Percentiles rank a stretch among this genome's conserved stretches.
Conservation (phyloP, 2,113 vertebrate genomes). For the Chaetorhynchus papuensis region DNA sequence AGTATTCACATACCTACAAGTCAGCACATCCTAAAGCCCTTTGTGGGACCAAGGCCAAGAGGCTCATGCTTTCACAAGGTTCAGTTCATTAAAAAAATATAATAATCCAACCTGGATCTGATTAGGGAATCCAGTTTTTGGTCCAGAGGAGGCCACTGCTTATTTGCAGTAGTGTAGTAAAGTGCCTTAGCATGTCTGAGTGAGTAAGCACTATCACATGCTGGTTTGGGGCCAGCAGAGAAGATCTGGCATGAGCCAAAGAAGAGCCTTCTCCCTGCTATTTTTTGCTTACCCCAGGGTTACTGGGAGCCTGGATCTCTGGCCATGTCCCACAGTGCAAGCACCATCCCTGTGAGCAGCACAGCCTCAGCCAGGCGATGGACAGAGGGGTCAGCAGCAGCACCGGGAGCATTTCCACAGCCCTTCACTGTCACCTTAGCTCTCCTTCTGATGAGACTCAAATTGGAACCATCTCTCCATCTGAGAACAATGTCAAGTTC, state of each 20-base stretch:
- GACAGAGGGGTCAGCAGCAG: neutral
- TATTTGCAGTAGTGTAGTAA: neutral
- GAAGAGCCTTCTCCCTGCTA: neutral
- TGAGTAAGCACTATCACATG: neutral
- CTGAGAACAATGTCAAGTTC: neutral
- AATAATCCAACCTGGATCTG: neutral
- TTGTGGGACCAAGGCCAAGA: neutral
- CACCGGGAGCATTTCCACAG: neutral
- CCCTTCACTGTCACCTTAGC: neutral
- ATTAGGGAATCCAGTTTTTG: constrained; percentile 9
- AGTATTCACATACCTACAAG: neutral
- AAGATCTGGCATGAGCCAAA: neutral
- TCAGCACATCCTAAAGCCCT: neutral
- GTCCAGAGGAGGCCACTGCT: constrained; percentile 34
- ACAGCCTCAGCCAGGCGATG: accelerated
- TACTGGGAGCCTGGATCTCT: neutral
- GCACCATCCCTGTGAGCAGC: neutral
- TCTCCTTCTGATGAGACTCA: neutral
- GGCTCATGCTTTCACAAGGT: neutral
- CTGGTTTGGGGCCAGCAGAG: neutral
- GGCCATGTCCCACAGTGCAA: neutral
- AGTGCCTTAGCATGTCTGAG: neutral
- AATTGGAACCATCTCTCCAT: neutral
- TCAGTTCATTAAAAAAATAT: neutral
- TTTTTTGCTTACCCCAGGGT: neutral